phyloP scores from a whole-genome alignment of 2,888 invertebrate genomes.

The Acholoe squamosa region DNA sequence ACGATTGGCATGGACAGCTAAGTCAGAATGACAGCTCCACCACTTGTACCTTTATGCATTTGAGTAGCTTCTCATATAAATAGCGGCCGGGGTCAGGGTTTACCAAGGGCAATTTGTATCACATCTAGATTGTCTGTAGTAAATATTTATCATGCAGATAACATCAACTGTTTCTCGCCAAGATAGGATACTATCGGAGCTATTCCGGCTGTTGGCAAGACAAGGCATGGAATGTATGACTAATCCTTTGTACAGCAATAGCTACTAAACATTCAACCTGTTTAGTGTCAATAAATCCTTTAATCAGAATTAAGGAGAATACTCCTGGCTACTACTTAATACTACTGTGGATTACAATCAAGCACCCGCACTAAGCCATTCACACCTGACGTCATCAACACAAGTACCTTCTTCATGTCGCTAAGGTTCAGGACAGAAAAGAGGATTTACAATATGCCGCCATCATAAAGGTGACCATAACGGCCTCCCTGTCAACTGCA shows the following conservation, averaged over 20 bases:
- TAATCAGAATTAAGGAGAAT: background rate
- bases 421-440: background rate
- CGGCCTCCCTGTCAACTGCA: no score
- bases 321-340: background rate
- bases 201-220: background rate
- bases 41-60: no score
- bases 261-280: background rate
- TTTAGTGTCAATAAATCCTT: background rate
- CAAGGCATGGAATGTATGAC: background rate
- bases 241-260: background rate
- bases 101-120: background rate
- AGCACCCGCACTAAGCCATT: background rate
- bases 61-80: no score
- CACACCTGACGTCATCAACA: background rate
- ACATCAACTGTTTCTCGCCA: background rate
- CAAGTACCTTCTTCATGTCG: background rate
- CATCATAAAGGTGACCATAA: background rate
- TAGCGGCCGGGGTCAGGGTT: no score
- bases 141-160: conserved; percentile 2
- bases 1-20: no score
- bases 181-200: background rate
- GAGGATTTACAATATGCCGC: background rate
- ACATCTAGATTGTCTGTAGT: background rate
- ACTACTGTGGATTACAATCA: background rate
- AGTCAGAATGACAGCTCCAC: no score